A percentile compares a stretch with the other conserved stretches of the same genome.
phyloP scores from a whole-genome alignment of 2,888 invertebrate genomes.

The Enoplolaimus lenunculus region DNA sequence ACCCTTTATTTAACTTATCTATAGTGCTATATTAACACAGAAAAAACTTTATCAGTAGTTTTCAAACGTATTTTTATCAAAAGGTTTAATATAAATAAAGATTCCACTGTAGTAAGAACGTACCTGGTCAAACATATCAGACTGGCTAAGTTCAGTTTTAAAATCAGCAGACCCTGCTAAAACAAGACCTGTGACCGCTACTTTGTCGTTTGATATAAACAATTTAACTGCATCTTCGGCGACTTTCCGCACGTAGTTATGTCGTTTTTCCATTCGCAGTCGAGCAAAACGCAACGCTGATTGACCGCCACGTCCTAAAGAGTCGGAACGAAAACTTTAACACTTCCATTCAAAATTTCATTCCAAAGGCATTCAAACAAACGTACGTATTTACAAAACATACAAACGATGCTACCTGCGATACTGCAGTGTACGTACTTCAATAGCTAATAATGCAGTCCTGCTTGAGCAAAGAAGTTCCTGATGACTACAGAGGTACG shows the following conservation, averaged over 20 bases:
- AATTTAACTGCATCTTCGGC: slow-evolving; percentile 89
- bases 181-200: slow-evolving; percentile 90
- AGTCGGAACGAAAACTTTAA: slow-evolving; percentile 25
- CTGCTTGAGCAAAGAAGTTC: too few relatives aligned
- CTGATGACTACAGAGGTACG: too few relatives aligned
- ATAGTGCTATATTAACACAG: too few relatives aligned
- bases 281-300: slow-evolving; percentile 98
- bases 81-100: too few relatives aligned
- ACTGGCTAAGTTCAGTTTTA: slow-evolving; percentile 97
- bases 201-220: slow-evolving; percentile 92
- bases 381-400: background rate
- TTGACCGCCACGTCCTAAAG: slow-evolving; percentile 89
- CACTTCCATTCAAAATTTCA: too few relatives aligned
- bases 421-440: too few relatives aligned
- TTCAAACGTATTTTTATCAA: too few relatives aligned
- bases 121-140: slow-evolving; percentile 98
- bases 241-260: slow-evolving; percentile 97
- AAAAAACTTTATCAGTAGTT: too few relatives aligned
- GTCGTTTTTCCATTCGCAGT: slow-evolving; percentile 95
- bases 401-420: background rate
- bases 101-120: too few relatives aligned
- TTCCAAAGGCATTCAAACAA: background rate
- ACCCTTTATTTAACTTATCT: too few relatives aligned
- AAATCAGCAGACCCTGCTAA: slow-evolving; percentile 98
- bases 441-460: too few relatives aligned